Base-by-base conservation (phyloP, 2,113 vertebrate species). In the Hippoglossus stenolepis region DNA sequence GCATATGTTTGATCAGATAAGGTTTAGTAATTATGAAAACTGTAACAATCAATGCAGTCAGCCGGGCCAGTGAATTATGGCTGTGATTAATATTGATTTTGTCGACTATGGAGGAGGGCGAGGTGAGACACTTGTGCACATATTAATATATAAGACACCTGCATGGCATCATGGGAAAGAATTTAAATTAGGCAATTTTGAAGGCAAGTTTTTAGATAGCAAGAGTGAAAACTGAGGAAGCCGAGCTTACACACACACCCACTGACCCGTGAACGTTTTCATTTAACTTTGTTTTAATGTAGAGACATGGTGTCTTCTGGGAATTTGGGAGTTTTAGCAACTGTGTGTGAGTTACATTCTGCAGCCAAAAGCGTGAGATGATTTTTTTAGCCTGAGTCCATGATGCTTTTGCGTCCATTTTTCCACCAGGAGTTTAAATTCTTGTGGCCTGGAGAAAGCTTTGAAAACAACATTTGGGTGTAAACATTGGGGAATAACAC, bases 41-140 rank as follows among this genome's bases (percentile, higher is more conserved):
- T 64, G 57, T 64, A 31, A 60, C 53, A 84, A 88, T 38, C 82
- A 81, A 80, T 77, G 54, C 35, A 84, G 67, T 75, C 73, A 76
- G 59, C 57, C 24, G 24, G 58, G 65, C 57, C 57, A 38, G 71
- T 31, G 62, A 85, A 75, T 84, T 75, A 86, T 23, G 4, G 40
- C 20, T 68, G 74, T 77, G 83, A 88, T 86, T 83, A 79, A 65
- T 85, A 83, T 88, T 81, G 84, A 86, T 90, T 86, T 64, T 56
- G 57, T 20, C 31, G 60, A 15, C n/a, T 18, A 70, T 17, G 59
- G 58, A 18, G 65, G 38, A 57, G 28, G 70, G 31, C 59, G 28
- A 73, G 65, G 47, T 28, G 58, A 79, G 65, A 49, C 13, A 15
- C 43, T 28, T 35, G 7, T 38, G 28, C 38, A 73, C 66, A 74